These are phyloP conservation scores for Branchinecta sandiegonensis DNA, from an alignment of 2,888 invertebrate species.

Conservation along the genomic window DNA sequence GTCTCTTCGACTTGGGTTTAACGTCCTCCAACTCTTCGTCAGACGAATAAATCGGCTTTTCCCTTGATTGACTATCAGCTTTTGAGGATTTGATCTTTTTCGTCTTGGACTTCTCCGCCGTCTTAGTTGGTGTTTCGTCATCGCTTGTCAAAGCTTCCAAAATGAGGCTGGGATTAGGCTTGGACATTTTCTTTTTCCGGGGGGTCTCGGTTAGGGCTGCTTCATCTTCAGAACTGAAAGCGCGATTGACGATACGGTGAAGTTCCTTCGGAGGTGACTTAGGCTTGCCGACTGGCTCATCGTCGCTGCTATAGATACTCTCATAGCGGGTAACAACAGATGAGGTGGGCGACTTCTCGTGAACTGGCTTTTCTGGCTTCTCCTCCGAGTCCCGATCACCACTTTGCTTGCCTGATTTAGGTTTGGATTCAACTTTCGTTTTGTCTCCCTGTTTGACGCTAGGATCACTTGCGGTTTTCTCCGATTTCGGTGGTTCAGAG, in stretches of 20 bases:
- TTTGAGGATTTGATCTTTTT: neutral
- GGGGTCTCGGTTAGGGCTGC: neutral
- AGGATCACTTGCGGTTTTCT: neutral
- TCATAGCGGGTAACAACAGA: neutral
- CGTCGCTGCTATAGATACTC: neutral
- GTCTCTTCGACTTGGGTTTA: constrained; percentile 8
- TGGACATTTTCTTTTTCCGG: neutral
- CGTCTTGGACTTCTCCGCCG: neutral
- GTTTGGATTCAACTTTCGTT: neutral
- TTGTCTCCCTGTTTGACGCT: constrained; percentile 1
- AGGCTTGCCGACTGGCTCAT: neutral
- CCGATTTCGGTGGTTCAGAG: neutral
- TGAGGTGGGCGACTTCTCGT: neutral
- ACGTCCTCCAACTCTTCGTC: neutral
- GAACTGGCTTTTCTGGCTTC: too few species aligned
- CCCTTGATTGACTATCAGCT: neutral
- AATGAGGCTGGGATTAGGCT: neutral
- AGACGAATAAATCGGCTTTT: neutral
- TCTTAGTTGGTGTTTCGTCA: neutral
- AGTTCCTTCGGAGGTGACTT: neutral
- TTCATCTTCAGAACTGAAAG: neutral
- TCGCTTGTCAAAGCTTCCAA: too few species aligned
- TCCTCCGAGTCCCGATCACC: too few species aligned
- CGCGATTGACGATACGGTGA: neutral
- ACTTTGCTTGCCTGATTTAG: too few species aligned